Evolutionary conservation across 2,113 vertebrate genomes (phyloP).

Genomic region (Myocastor coypus): DNA sequence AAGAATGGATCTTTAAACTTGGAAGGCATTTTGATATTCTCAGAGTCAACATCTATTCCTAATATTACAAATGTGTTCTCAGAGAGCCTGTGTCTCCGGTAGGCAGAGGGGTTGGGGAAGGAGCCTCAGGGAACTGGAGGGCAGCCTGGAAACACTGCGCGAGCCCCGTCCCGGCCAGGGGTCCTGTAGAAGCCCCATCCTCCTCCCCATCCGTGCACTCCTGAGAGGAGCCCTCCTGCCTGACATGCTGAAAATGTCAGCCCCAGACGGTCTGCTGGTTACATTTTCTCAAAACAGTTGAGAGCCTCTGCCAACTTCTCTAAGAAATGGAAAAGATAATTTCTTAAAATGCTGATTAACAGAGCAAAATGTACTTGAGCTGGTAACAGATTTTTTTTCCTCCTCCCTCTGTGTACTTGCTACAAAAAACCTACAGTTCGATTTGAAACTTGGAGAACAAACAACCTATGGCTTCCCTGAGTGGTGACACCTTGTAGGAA

Average conservation of each 20-base stretch:
- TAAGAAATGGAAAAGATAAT: constrained; percentile 74
- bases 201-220: constrained; percentile 43
- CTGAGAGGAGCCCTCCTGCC: constrained; percentile 72
- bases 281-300: constrained; percentile 71
- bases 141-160: neutral
- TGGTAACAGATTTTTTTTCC: constrained; percentile 79
- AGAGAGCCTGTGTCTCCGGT: neutral
- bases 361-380: constrained; percentile 83
- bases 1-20: constrained; percentile 70
- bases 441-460: constrained; percentile 58
- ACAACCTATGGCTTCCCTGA: neutral
- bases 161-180: constrained; percentile 10
- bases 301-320: constrained; percentile 78
- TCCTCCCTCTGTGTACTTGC: constrained; percentile 49
- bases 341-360: constrained; percentile 78
- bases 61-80: constrained; percentile 76
- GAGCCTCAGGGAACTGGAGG: accelerated
- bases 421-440: constrained; percentile 74
- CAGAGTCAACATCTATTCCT: constrained; percentile 82
- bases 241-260: constrained; percentile 82
- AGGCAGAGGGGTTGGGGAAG: neutral
- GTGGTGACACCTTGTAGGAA: neutral
- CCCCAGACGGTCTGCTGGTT: constrained; percentile 80
- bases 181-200: neutral
- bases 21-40: constrained; percentile 82